phyloP scores from a whole-genome alignment of 2,113 vertebrate genomes.

The Ailurus styani region DNA sequence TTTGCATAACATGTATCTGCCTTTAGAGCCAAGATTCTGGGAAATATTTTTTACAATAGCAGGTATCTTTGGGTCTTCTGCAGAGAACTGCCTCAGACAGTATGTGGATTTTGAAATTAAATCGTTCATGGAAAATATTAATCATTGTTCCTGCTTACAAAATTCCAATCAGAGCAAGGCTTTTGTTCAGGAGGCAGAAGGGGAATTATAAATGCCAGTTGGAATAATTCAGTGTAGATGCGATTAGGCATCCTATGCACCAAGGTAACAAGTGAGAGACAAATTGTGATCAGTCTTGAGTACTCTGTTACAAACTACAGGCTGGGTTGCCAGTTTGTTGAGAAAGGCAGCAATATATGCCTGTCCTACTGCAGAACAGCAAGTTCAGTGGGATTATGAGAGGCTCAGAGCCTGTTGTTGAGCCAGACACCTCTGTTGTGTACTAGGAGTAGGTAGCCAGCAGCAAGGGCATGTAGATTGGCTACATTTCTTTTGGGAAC shows the following conservation, averaged over 20 bases:
- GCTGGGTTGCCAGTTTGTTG: background rate
- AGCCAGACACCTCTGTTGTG: background rate
- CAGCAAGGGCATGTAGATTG: background rate
- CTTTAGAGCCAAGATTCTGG: background rate
- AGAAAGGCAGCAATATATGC: background rate
- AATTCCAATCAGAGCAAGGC: background rate
- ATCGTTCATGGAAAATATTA: background rate
- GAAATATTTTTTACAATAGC: background rate
- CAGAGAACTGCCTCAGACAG: background rate
- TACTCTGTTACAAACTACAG: background rate
- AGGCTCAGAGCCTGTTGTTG: too few species aligned
- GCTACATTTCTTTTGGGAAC: background rate
- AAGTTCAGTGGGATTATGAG: fast-evolving
- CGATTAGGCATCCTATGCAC: background rate
- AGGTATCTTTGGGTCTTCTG: slow-evolving; percentile 4
- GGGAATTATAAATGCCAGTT: background rate
- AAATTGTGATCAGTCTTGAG: background rate
- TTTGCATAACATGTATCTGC: background rate
- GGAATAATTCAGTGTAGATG: background rate
- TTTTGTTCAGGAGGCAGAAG: background rate
- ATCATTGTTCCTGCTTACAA: background rate
- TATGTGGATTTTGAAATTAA: background rate
- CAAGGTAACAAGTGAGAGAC: background rate
- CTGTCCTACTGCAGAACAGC: too few species aligned
- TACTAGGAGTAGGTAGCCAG: background rate